Evolutionary conservation across 2,113 vertebrate species (phyloP).

Genomic region (Engraulis encrasicolus): DNA sequence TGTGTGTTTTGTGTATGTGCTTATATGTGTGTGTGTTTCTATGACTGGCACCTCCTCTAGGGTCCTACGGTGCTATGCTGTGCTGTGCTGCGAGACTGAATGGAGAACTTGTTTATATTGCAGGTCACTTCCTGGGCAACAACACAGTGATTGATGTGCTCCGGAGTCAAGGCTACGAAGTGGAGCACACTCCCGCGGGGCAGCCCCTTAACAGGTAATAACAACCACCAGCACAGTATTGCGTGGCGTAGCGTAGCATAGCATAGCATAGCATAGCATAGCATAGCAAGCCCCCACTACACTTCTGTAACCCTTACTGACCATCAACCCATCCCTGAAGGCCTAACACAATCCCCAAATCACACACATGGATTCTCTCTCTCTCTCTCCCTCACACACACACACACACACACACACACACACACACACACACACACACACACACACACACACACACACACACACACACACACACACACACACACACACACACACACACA

Average conservation of each 20-base stretch:
- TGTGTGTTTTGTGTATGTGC: slow-evolving; percentile 24
- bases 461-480: no score
- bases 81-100: slow-evolving; percentile 34
- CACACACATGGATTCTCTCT: not conserved
- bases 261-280: no score
- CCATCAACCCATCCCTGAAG: not conserved
- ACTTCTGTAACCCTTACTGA: no score
- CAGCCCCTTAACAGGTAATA: slow-evolving; percentile 82
- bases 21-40: slow-evolving; percentile 13
- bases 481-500: not conserved
- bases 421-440: not conserved
- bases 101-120: slow-evolving; percentile 57
- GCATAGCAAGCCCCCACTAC: no score
- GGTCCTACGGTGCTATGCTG: slow-evolving; percentile 2
- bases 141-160: slow-evolving; percentile 90
- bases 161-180: slow-evolving; percentile 82
- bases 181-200: slow-evolving; percentile 86
- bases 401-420: not conserved
- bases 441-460: not conserved
- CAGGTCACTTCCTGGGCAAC: slow-evolving; percentile 94
- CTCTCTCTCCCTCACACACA: not conserved
- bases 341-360: slow-evolving; percentile 1
- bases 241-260: no score
- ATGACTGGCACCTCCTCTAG: slow-evolving; percentile 28
- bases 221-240: not conserved